Evolutionary conservation across 2,113 vertebrate species (phyloP).

Genomic region (Xiphorhynchus elegans): DNA sequence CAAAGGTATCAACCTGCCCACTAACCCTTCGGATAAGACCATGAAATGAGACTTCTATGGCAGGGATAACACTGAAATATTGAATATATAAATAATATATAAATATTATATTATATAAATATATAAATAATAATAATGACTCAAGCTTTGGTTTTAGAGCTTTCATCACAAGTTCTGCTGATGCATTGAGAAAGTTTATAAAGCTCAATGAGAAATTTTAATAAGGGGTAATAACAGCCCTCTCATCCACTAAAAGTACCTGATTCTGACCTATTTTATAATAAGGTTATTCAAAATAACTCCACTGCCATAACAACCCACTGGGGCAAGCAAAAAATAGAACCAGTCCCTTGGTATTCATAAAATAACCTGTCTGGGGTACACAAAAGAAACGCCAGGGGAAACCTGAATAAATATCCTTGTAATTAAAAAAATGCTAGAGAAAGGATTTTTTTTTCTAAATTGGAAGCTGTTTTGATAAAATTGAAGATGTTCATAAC

Average conservation of each 20-base stretch:
- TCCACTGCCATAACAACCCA: slow-evolving; percentile 11
- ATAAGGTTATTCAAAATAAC: slow-evolving; percentile 32
- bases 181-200: slow-evolving; percentile 13
- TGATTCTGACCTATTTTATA: slow-evolving; percentile 60
- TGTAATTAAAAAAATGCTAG: not conserved
- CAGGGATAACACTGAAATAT: not conserved
- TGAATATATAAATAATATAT: not conserved
- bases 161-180: slow-evolving; percentile 51
- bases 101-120: no score
- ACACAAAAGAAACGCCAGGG: not conserved
- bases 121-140: not conserved
- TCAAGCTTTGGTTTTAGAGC: not conserved
- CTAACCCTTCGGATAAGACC: not conserved
- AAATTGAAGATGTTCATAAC: not conserved
- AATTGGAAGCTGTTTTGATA: not conserved
- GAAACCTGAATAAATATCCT: not conserved
- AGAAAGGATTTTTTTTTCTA: not conserved
- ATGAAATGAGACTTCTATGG: not conserved
- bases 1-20: not conserved
- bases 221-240: not conserved
- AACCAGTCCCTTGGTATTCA: not conserved
- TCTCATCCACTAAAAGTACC: not conserved
- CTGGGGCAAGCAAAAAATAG: not conserved
- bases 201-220: slow-evolving; percentile 45
- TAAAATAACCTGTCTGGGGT: not conserved